These are phyloP conservation scores for Formicarius rufipectus DNA, from an alignment of 2,113 vertebrate species.

Conservation along the genomic window DNA sequence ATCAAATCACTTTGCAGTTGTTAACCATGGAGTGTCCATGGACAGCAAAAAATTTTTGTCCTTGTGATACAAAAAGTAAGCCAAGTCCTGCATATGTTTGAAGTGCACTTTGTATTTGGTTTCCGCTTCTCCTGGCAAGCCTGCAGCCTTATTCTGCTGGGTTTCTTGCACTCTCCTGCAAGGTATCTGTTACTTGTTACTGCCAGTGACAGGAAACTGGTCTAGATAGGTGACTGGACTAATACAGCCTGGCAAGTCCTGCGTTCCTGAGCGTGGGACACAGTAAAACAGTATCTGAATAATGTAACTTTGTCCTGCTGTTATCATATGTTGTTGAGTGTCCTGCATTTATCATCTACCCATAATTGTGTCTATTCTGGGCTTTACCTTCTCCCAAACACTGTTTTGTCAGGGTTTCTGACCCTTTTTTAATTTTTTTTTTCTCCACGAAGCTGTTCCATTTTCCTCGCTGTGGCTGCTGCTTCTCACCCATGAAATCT, in stretches of 20 bases:
- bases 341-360: not conserved
- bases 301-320: not conserved
- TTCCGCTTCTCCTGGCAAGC: not conserved
- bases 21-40: not conserved
- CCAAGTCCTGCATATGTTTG: not conserved
- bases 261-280: not conserved
- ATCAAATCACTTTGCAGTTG: not conserved
- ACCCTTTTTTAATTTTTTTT: not conserved
- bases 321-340: not conserved
- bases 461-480: not conserved
- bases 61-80: not conserved
- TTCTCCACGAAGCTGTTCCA: not conserved
- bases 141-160: not conserved
- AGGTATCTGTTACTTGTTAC: not conserved
- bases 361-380: not conserved
- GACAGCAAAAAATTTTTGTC: not conserved
- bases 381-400: not conserved
- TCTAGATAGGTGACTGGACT: not conserved
- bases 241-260: constrained; percentile 1
- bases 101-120: not conserved
- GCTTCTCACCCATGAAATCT: not conserved
- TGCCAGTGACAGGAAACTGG: not conserved
- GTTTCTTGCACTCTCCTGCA: not conserved
- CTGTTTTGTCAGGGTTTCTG: not conserved
- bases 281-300: not conserved